Conservation (phyloP, 2,797 vertebrate species). For the Cossypha caffra region DNA sequence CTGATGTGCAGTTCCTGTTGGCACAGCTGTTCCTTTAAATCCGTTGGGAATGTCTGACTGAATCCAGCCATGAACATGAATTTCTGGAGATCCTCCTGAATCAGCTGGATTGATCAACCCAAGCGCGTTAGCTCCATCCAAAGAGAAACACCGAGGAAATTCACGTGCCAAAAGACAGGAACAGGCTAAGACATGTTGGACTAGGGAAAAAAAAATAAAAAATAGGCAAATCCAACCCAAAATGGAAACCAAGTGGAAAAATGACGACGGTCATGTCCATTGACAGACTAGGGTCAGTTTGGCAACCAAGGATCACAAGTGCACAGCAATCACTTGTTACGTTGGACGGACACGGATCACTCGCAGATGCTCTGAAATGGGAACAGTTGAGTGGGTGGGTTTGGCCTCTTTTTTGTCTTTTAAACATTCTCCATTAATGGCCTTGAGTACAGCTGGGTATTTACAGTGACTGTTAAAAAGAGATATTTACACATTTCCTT, state of each 20-base stretch:
- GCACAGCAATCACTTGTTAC: constrained; percentile 53
- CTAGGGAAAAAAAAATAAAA: background rate
- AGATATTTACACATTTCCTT: constrained; percentile 1
- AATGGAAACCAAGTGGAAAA: background rate
- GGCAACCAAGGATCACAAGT: constrained; percentile 52
- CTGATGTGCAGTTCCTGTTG: background rate
- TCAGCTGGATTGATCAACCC: background rate
- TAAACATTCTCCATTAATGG: constrained; percentile 1
- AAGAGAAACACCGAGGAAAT: background rate
- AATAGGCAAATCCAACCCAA: background rate
- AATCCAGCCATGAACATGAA: background rate
- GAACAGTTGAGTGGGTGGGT: background rate
- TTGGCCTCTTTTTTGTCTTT: background rate
- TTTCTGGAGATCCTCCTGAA: background rate
- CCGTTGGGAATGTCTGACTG: background rate
- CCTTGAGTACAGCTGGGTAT: constrained; percentile 42
- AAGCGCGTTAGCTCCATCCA: background rate
- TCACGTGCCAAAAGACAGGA: background rate
- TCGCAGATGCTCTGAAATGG: constrained; percentile 47
- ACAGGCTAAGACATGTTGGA: background rate
- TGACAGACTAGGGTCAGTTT: constrained; percentile 14
- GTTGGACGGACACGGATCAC: constrained; percentile 22
- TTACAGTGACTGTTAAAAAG: constrained; percentile 54
- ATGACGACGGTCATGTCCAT: background rate
- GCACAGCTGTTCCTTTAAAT: background rate